Percentiles rank a stretch among this genome's conserved stretches.
phyloP scores from a whole-genome alignment of 2,888 invertebrate genomes.

The Orthosia gothica region DNA sequence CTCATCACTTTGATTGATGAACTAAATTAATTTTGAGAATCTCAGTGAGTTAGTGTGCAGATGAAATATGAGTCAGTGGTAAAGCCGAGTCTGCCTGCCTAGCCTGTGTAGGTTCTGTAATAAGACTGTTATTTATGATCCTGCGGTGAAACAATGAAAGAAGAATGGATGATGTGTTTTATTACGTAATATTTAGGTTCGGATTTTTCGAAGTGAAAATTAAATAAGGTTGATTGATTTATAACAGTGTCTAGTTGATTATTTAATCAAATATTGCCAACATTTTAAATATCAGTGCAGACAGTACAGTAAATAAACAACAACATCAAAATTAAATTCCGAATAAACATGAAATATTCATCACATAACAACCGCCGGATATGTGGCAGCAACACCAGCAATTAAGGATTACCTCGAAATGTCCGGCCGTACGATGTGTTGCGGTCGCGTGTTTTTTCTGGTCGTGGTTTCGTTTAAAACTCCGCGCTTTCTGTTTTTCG shows the following conservation, averaged over 20 bases:
- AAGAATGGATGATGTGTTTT: slow-evolving; percentile 2
- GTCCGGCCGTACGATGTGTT: slow-evolving; percentile 45
- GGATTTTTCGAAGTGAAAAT: not conserved
- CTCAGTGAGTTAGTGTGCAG: slow-evolving; percentile 26
- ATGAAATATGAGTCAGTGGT: slow-evolving; percentile 41
- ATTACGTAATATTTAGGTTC: not conserved
- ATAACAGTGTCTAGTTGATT: not conserved
- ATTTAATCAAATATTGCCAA: not conserved
- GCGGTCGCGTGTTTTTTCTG: slow-evolving; percentile 31
- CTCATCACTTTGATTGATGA: slow-evolving; percentile 50
- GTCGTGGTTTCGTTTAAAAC: slow-evolving; percentile 39
- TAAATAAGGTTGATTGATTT: not conserved
- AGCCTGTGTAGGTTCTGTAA: not conserved
- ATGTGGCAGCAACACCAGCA: slow-evolving; percentile 53
- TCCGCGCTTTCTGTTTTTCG: slow-evolving; percentile 45
- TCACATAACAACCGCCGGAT: slow-evolving; percentile 18
- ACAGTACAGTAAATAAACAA: slow-evolving; percentile 34
- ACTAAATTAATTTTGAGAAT: slow-evolving; percentile 35
- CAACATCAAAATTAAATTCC: slow-evolving; percentile 33
- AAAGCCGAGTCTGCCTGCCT: not conserved
- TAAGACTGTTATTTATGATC: slow-evolving; percentile 39
- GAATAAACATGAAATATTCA: slow-evolving; percentile 55
- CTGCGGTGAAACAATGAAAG: slow-evolving; percentile 10
- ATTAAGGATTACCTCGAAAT: slow-evolving; percentile 57
- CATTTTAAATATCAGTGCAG: too few relatives aligned